A percentile compares a stretch with the other conserved stretches of the same genome.
These are phyloP conservation scores for Takifugu ocellatus DNA, from an alignment of 2,797 vertebrate species.

Conservation along the genomic window DNA sequence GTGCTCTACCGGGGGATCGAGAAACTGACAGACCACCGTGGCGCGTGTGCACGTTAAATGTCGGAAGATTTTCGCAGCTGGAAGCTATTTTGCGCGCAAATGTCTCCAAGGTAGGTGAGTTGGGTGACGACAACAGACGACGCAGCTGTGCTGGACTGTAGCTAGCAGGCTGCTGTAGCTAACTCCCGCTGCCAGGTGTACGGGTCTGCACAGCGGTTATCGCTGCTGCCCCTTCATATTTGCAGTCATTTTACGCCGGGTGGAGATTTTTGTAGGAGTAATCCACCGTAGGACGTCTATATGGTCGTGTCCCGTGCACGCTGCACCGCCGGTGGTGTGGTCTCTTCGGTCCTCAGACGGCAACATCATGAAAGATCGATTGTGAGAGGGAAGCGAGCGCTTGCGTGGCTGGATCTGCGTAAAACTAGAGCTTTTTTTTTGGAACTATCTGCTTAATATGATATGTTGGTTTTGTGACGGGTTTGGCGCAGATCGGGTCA, in stretches of 20 bases:
- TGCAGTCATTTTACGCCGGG: too few species aligned
- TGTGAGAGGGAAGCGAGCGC: constrained; percentile 41
- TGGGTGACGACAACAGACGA: constrained; percentile 25
- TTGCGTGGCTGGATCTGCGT: constrained; percentile 55
- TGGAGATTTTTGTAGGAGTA: too few species aligned
- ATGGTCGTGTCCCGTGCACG: too few species aligned
- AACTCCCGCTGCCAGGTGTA: constrained; percentile 41
- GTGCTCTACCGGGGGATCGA: constrained; percentile 25
- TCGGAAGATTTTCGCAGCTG: too few species aligned
- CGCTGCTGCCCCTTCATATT: background rate
- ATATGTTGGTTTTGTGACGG: background rate
- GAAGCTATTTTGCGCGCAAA: background rate
- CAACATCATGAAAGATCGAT: constrained; percentile 60
- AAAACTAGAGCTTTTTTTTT: too few species aligned
- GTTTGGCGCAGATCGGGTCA: background rate
- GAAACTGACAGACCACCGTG: too few species aligned
- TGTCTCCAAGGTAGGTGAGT: constrained; percentile 40
- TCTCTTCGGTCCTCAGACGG: too few species aligned
- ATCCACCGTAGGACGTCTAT: too few species aligned
- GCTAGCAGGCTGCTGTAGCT: constrained; percentile 51
- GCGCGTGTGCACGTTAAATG: too few species aligned
- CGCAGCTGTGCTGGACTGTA: constrained; percentile 6
- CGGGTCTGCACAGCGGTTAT: constrained; percentile 25
- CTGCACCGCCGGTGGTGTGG: too few species aligned
- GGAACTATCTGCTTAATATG: too few species aligned